These are phyloP conservation scores for Paguma larvata DNA, from an alignment of 2,797 vertebrate genomes.

Conservation along the genomic window DNA sequence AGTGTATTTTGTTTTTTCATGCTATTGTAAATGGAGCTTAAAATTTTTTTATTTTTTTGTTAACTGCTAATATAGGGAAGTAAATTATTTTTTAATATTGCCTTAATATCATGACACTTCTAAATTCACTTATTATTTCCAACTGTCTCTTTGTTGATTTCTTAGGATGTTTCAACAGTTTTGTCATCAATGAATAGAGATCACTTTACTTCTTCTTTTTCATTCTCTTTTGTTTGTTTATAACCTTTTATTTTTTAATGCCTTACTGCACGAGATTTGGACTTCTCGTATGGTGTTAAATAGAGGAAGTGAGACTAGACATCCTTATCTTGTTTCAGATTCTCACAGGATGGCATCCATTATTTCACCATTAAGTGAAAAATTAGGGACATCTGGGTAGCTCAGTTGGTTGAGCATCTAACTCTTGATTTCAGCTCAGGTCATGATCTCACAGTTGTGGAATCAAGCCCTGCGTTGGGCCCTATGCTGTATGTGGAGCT, in stretches of 20 bases:
- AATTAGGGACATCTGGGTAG: too few relatives aligned
- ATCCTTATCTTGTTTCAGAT: not conserved
- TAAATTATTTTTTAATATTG: not conserved
- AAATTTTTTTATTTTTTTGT: not conserved
- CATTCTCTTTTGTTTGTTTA: not conserved
- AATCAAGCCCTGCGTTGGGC: too few relatives aligned
- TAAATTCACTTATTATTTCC: not conserved
- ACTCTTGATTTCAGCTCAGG: too few relatives aligned
- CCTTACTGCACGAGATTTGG: not conserved
- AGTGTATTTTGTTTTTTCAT: not conserved
- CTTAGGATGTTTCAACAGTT: constrained; percentile 14
- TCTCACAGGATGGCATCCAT: not conserved
- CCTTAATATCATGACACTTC: not conserved
- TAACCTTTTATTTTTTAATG: not conserved
- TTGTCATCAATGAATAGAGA: not conserved
- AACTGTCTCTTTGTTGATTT: constrained; percentile 22
- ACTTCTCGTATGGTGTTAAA: not conserved
- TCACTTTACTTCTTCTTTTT: not conserved
- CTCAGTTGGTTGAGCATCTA: too few relatives aligned
- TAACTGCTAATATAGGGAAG: not conserved
- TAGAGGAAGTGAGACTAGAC: not conserved
- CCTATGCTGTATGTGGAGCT: too few relatives aligned
- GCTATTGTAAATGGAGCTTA: not conserved
- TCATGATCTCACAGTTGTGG: too few relatives aligned
- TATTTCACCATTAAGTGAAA: constrained; percentile 7